phyloP scores from a whole-genome alignment of 2,888 invertebrate genomes.

The Tridacna crocea region DNA sequence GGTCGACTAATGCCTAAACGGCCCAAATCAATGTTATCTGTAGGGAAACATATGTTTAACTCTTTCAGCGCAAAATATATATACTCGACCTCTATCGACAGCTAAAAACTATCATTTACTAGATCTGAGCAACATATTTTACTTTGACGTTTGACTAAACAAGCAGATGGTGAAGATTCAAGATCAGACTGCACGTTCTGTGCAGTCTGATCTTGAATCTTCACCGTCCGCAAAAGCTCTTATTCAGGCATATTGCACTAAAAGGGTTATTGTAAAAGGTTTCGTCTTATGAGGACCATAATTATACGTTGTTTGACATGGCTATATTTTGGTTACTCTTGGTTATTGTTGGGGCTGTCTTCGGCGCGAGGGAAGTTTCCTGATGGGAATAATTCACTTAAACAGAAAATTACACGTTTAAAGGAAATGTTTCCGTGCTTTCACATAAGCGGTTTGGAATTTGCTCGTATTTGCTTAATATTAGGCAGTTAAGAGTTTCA shows the following conservation, averaged over 20 bases:
- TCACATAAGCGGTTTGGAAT: neutral
- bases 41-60: constrained; percentile 60
- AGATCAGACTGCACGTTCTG: too few species aligned
- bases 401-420: constrained; percentile 24
- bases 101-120: too few species aligned
- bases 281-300: constrained; percentile 30
- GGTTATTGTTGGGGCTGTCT: constrained; percentile 34
- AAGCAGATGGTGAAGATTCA: too few species aligned
- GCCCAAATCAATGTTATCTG: constrained; percentile 59
- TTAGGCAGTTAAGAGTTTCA: constrained; percentile 12
- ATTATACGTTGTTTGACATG: constrained; percentile 41
- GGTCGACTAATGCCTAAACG: constrained; percentile 45
- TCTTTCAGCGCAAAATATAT: neutral
- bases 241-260: too few species aligned
- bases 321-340: constrained; percentile 35
- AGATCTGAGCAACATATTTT: too few species aligned
- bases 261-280: neutral
- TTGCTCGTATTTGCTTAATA: constrained; percentile 11
- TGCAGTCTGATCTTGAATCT: too few species aligned
- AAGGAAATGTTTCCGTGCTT: constrained; percentile 14
- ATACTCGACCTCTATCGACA: too few species aligned
- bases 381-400: constrained; percentile 1
- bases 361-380: neutral
- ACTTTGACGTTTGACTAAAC: too few species aligned
- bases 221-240: too few species aligned